A percentile compares a stretch with the other conserved stretches of the same genome.
These are phyloP conservation scores for Palythoa grandiflora DNA, from an alignment of 92 coral and sea anemone species.

Conservation along the genomic window DNA sequence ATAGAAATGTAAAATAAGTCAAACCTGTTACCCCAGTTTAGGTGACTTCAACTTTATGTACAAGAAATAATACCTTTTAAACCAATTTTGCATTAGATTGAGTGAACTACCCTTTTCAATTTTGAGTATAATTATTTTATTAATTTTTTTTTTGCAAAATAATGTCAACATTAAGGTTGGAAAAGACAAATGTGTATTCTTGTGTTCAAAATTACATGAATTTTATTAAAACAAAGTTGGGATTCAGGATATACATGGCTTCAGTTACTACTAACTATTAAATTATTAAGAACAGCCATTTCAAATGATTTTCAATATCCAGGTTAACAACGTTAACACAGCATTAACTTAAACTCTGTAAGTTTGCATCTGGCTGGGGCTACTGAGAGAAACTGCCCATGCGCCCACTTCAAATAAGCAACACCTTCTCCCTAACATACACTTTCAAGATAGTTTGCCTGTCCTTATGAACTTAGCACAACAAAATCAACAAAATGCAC, in stretches of 20 bases:
- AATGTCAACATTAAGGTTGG: constrained; percentile 11
- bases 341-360: neutral
- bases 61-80: neutral
- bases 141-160: neutral
- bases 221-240: neutral
- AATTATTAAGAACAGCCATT: neutral
- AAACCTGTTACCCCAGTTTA: neutral
- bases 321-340: neutral
- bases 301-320: constrained; percentile 19
- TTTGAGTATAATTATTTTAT: constrained; percentile 4
- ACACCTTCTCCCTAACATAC: constrained; percentile 12
- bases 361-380: neutral
- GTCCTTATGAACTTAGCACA: constrained; percentile 17
- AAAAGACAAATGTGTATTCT: neutral
- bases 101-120: neutral
- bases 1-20: neutral
- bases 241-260: constrained; percentile 5
- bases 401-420: neutral
- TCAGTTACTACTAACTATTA: neutral
- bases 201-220: neutral
- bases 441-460: neutral
- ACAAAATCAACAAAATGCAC: constrained; percentile 18
- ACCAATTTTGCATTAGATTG: neutral
- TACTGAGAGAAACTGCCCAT: constrained; percentile 4
- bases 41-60: constrained; percentile 9